A percentile compares a stretch with the other conserved stretches of the same genome.
These are phyloP conservation scores for Tapera naevia DNA, from an alignment of 2,797 vertebrate species.

Conservation along the genomic window DNA sequence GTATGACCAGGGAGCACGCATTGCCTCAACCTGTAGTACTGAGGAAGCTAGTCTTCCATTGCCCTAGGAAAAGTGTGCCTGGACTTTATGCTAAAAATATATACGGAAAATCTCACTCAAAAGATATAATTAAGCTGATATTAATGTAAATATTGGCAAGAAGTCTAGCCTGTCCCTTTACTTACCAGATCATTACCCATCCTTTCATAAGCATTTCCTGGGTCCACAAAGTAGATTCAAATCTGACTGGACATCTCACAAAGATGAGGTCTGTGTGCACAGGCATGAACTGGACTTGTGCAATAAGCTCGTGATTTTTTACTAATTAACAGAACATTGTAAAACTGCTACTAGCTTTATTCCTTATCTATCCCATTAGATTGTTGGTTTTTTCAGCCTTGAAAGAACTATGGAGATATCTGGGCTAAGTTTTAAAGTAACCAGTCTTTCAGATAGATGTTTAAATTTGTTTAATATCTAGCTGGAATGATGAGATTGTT, in stretches of 20 bases:
- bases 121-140: neutral
- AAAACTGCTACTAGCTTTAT: slow-evolving; percentile 2
- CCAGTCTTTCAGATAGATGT: slow-evolving; percentile 14
- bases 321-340: neutral
- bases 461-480: slow-evolving; percentile 35
- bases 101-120: neutral
- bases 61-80: neutral
- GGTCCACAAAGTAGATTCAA: neutral
- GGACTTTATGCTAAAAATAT: neutral
- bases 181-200: neutral
- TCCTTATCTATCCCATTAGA: slow-evolving; percentile 23
- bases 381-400: slow-evolving; percentile 6
- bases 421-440: slow-evolving; percentile 31
- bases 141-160: neutral
- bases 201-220: neutral
- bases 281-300: neutral
- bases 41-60: neutral
- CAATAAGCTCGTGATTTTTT: neutral
- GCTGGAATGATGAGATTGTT: neutral
- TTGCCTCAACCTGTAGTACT: neutral
- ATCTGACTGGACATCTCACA: neutral
- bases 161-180: neutral
- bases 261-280: neutral
- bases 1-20: neutral
- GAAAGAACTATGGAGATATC: neutral